A percentile compares a stretch with the other conserved stretches of the same genome.
Conservation (phyloP, 1,140 invertebrate species). For the Pogonomyrmex barbatus region DNA sequence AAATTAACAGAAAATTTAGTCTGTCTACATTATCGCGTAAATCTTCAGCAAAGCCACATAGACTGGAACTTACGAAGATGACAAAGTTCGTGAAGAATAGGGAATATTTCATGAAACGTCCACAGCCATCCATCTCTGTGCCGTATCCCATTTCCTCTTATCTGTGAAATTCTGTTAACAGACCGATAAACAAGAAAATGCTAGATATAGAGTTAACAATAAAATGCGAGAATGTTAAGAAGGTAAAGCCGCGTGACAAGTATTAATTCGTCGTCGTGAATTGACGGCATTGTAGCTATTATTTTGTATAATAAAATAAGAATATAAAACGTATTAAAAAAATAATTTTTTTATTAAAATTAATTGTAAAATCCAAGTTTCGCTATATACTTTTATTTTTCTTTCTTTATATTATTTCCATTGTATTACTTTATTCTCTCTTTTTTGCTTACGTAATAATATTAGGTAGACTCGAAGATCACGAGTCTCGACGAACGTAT, state of each 20-base stretch:
- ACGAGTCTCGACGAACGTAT: not conserved
- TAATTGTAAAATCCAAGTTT: not conserved
- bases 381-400: not conserved
- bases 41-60: not conserved
- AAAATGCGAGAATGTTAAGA: not conserved
- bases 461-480: not conserved
- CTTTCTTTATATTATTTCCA: not conserved
- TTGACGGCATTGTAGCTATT: not conserved
- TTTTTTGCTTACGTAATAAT: not conserved
- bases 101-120: slow-evolving; percentile 93
- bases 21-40: not conserved
- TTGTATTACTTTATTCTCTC: not conserved
- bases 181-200: not conserved
- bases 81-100: slow-evolving; percentile 94
- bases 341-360: not conserved
- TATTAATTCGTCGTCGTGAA: not conserved
- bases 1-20: not conserved
- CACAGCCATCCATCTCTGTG: slow-evolving; percentile 92
- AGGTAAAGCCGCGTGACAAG: not conserved
- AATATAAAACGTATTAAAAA: not conserved
- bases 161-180: slow-evolving; percentile 33
- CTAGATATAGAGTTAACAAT: not conserved
- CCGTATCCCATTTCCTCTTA: slow-evolving; percentile 89
- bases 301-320: not conserved
- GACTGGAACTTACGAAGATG: slow-evolving; percentile 92